A percentile compares a stretch with the other conserved stretches of the same genome.
Evolutionary conservation across 2,113 vertebrate genomes (phyloP).

Genomic region (Sitta europaea): DNA sequence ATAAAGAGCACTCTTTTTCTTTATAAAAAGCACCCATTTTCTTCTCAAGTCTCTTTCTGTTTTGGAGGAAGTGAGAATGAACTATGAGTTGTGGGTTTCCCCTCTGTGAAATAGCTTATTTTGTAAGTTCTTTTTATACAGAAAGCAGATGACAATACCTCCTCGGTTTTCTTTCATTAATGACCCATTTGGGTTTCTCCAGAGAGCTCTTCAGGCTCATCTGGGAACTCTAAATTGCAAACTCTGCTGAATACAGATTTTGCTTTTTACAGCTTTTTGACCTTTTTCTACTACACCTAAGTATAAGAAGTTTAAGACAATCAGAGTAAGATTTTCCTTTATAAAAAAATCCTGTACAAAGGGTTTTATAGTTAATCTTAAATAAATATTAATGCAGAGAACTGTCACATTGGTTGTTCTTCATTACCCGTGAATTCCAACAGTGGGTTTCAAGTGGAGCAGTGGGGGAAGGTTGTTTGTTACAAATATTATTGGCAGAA

Average conservation of each 20-base stretch:
- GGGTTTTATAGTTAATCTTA: not conserved
- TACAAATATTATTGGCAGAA: slow-evolving; percentile 4
- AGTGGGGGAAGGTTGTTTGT: not conserved
- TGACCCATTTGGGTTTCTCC: not conserved
- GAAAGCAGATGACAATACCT: not conserved
- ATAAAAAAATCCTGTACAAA: not conserved
- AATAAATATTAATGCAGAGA: not conserved
- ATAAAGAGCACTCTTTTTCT: not conserved
- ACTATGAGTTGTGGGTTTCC: not conserved
- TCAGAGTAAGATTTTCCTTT: not conserved
- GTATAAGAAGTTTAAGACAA: not conserved
- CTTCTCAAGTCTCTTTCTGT: not conserved
- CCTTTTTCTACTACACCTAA: not conserved
- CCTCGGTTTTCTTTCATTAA: not conserved
- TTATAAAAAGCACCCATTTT: not conserved
- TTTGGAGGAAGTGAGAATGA: not conserved
- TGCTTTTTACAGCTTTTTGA: not conserved
- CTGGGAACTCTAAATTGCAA: not conserved
- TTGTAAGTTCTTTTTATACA: not conserved
- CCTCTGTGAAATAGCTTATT: not conserved
- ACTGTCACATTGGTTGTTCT: not conserved
- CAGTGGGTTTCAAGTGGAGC: not conserved
- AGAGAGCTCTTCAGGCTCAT: not conserved
- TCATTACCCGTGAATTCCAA: not conserved
- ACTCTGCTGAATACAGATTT: not conserved